phyloP scores from a whole-genome alignment of 2,888 invertebrate genomes.

The Sarcophaga variegata region DNA sequence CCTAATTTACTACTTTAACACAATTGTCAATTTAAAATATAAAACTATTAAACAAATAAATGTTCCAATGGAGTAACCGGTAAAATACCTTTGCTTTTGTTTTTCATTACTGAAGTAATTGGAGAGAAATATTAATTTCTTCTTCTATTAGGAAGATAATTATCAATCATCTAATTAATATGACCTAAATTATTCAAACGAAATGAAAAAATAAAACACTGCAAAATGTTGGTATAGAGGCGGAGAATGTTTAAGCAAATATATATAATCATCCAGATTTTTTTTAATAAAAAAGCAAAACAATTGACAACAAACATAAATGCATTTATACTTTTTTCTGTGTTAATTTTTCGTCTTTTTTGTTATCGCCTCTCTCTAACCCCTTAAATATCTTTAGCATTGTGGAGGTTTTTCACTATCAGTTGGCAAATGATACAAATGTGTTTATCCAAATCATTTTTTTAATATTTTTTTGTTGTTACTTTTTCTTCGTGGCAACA shows the following conservation, averaged over 20 bases:
- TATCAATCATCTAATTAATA: constrained; percentile 18
- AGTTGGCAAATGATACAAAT: constrained; percentile 49
- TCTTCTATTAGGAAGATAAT: background rate
- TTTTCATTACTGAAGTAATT: no score
- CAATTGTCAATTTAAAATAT: background rate
- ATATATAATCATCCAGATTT: constrained; percentile 11
- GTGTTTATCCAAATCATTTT: constrained; percentile 45
- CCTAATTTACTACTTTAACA: no score
- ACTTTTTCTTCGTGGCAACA: constrained; percentile 41
- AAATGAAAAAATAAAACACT: background rate
- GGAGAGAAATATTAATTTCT: background rate
- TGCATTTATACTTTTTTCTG: constrained; percentile 4
- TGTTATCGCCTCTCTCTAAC: constrained; percentile 1
- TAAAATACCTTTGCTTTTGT: constrained; percentile 3
- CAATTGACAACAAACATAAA: background rate
- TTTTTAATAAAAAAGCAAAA: constrained; percentile 17
- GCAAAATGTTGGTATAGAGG: background rate
- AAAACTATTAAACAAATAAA: constrained; percentile 15
- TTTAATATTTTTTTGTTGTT: background rate
- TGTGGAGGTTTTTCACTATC: constrained; percentile 44
- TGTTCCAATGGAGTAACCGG: background rate
- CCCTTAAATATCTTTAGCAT: background rate
- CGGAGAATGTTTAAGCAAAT: background rate
- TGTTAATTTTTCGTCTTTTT: constrained; percentile 1
- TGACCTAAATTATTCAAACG: constrained; percentile 23